Conservation (phyloP, 1,140 invertebrate species). For the Diabrotica virgifera region DNA sequence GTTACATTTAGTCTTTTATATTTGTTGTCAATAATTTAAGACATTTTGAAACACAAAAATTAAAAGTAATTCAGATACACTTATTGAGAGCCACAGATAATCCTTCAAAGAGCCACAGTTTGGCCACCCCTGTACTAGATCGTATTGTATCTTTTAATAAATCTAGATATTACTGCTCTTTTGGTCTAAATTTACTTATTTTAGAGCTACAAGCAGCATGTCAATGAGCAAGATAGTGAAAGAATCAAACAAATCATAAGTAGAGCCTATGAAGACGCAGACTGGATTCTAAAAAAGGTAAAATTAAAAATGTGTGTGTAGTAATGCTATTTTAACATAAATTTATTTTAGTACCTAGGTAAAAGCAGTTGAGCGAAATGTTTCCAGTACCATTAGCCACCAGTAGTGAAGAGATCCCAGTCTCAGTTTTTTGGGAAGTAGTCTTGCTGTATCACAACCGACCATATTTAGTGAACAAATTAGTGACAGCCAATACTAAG, state of each 20-base stretch:
- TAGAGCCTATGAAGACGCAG: conserved; percentile 69
- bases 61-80: too few species aligned
- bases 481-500: conserved; percentile 34
- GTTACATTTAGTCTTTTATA: too few species aligned
- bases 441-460: conserved; percentile 41
- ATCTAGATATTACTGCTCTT: not conserved
- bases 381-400: conserved; percentile 42
- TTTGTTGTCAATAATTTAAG: too few species aligned
- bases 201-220: conserved; percentile 75
- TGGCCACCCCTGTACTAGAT: too few species aligned
- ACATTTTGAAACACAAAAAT: too few species aligned
- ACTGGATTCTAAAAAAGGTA: conserved; percentile 79
- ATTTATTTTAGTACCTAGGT: conserved; percentile 38
- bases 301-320: conserved; percentile 26
- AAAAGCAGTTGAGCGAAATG: conserved; percentile 34
- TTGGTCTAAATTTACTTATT: conserved; percentile 33
- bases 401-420: conserved; percentile 30
- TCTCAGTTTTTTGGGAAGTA: conserved; percentile 39
- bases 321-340: conserved; percentile 5
- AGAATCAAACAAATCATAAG: conserved; percentile 73
- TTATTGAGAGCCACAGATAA: too few species aligned
- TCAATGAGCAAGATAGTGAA: conserved; percentile 68
- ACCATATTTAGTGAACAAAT: conserved; percentile 43
- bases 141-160: too few species aligned
- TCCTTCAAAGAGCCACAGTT: too few species aligned